phyloP scores from a whole-genome alignment of 2,888 invertebrate genomes.

The Meloe dianella region DNA sequence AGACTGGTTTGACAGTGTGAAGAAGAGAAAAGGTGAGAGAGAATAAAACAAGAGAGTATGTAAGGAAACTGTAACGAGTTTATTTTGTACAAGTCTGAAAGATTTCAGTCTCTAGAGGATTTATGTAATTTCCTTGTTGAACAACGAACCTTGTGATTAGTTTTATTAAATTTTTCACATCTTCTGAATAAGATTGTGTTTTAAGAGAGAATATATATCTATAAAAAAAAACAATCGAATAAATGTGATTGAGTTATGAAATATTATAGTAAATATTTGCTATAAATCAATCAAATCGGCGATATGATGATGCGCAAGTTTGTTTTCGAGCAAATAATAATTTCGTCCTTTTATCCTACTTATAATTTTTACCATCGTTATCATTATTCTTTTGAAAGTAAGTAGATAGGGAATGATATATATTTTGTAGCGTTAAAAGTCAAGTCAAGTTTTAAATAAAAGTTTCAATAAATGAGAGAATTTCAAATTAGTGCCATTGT shows the following conservation, averaged over 20 bases:
- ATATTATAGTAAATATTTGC: neutral
- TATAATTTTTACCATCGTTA: neutral
- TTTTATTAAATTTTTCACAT: neutral
- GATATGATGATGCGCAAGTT: neutral
- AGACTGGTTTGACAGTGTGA: neutral
- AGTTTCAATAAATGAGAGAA: neutral
- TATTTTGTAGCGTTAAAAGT: neutral
- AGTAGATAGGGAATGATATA: neutral
- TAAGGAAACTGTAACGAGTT: neutral
- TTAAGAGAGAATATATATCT: neutral
- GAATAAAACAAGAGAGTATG: neutral
- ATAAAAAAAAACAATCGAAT: neutral
- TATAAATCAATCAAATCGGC: neutral
- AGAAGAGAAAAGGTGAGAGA: neutral
- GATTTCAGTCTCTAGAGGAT: slow-evolving; percentile 8
- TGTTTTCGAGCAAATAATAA: neutral
- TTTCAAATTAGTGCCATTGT: slow-evolving; percentile 2
- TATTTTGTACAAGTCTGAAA: slow-evolving; percentile 1
- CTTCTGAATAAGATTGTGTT: neutral
- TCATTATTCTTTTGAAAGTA: neutral
- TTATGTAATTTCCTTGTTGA: slow-evolving; percentile 7
- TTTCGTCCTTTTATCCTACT: neutral
- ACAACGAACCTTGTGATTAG: slow-evolving; percentile 6
- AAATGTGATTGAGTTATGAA: neutral
- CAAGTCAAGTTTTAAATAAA: neutral